Evolutionary conservation across 2,113 vertebrate genomes (phyloP), one percentile per base, ranked within the genome.

Genomic region (Lampris incognitus): DNA sequence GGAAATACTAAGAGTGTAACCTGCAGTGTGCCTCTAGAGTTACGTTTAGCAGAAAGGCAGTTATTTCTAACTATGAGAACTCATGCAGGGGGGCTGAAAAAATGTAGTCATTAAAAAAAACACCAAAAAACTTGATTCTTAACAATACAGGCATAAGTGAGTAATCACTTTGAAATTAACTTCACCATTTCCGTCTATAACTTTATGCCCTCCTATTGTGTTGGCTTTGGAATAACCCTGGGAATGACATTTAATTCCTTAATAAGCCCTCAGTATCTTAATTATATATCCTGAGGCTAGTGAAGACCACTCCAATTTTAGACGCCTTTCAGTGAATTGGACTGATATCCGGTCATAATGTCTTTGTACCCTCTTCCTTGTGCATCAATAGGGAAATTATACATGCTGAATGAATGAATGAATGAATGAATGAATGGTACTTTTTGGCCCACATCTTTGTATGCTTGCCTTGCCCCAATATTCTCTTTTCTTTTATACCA

Each of bases 201-300:
- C 56, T 74, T 61, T 68, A 60, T 71, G 48, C 69, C 72, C 66
- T 71, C 40, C 62, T 78, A 44, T 88, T 65, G 70, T 68, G 52
- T 56, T 65, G 62, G 69, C 62, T 68, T 64, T 54, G 66, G 55
- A 76, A 50, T 60, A 40, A 74, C 69, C 65, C 58, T 76, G 73
- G 71, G 72, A 80, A 61, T 69, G 46, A 71, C 81, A 64, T 69
- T 63, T 84, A 84, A 90, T 90, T 89, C 74, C 66, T 80, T 89
- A 78, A 85, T 82, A 68, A 72, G 72, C 65, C 56, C 58, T 66
- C 70, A 79, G 63, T 75, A 78, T 88, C 75, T 72, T 82, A 82
- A 91, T 88, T 77, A 79, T 63, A 62, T 81, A 57, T 65, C 79
- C 66, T 49, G 55, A 58, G 64, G 80, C 52, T 51, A 62, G 64